phyloP scores from a whole-genome alignment of 2,888 invertebrate species.

The Dryococelus australis region DNA sequence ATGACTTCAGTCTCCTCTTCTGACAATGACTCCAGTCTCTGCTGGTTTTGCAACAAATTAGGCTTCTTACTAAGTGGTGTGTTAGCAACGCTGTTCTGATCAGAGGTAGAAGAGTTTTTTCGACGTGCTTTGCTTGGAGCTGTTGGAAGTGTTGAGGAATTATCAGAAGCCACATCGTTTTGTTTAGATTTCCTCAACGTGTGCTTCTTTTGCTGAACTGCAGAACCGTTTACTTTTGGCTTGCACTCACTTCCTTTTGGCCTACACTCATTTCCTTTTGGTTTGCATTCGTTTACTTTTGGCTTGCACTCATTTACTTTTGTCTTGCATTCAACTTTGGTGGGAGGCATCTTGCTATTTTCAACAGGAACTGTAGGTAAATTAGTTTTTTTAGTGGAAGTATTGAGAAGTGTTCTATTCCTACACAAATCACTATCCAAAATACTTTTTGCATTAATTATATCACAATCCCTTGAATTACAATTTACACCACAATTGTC shows the following conservation, averaged over 20 bases:
- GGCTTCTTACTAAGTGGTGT: neutral
- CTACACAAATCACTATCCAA: neutral
- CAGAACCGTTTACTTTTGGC: neutral
- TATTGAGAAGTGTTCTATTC: neutral
- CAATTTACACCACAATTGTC: conserved; percentile 3
- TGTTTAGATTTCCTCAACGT: neutral
- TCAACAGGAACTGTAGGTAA: conserved; percentile 26
- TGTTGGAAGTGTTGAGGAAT: neutral
- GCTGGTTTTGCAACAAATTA: neutral
- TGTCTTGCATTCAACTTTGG: conserved; percentile 24
- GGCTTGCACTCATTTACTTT: neutral
- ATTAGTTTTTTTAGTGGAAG: neutral
- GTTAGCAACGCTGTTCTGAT: neutral
- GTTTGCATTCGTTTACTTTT: too few relatives aligned
- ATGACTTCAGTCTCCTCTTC: conserved; percentile 3
- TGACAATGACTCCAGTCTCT: neutral
- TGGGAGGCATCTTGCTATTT: conserved; percentile 1
- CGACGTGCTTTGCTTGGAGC: neutral
- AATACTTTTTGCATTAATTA: neutral
- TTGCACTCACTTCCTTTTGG: too few relatives aligned
- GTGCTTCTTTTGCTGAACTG: neutral
- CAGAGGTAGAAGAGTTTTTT: neutral
- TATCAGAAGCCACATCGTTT: neutral
- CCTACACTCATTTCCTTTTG: too few relatives aligned
- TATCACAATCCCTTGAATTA: conserved; percentile 19